A percentile compares a stretch with the other conserved stretches of the same genome.
Evolutionary conservation across 2,888 invertebrate species (phyloP).

Genomic region (Eudemis profundana): DNA sequence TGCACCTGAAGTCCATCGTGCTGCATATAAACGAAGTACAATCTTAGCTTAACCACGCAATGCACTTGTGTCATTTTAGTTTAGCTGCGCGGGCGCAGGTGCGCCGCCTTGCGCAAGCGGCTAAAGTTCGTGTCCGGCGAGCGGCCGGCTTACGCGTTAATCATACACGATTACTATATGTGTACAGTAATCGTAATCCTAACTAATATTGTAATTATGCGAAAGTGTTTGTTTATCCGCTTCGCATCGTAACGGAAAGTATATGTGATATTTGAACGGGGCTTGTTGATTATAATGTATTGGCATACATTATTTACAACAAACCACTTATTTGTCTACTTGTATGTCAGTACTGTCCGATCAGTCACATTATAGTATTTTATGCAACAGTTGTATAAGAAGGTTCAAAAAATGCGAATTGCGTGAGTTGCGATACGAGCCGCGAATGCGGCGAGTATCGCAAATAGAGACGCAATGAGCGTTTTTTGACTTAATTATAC

Average conservation of each 20-base stretch:
- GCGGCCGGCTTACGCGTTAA: neutral
- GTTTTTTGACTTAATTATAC: too few relatives aligned
- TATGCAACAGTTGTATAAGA: too few relatives aligned
- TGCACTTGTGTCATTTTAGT: neutral
- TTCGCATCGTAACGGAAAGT: neutral
- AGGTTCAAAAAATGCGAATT: too few relatives aligned
- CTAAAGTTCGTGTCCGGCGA: constrained; percentile 33
- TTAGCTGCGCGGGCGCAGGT: constrained; percentile 1
- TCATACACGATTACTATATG: neutral
- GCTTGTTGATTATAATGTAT: too few relatives aligned
- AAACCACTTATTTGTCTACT: too few relatives aligned
- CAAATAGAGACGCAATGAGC: too few relatives aligned
- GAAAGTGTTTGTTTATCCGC: neutral
- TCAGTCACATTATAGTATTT: too few relatives aligned
- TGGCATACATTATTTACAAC: too few relatives aligned
- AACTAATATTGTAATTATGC: neutral
- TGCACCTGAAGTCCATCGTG: neutral
- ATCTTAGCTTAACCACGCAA: neutral
- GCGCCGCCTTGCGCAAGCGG: constrained; percentile 32
- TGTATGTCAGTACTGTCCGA: too few relatives aligned
- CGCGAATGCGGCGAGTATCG: too few relatives aligned
- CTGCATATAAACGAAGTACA: neutral
- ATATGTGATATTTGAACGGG: neutral
- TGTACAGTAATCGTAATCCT: neutral
- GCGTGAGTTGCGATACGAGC: too few relatives aligned